Evolutionary conservation across 2,888 invertebrate species (phyloP), one percentile per base, ranked within the genome.

Genomic region (Chalcis sispes): DNA sequence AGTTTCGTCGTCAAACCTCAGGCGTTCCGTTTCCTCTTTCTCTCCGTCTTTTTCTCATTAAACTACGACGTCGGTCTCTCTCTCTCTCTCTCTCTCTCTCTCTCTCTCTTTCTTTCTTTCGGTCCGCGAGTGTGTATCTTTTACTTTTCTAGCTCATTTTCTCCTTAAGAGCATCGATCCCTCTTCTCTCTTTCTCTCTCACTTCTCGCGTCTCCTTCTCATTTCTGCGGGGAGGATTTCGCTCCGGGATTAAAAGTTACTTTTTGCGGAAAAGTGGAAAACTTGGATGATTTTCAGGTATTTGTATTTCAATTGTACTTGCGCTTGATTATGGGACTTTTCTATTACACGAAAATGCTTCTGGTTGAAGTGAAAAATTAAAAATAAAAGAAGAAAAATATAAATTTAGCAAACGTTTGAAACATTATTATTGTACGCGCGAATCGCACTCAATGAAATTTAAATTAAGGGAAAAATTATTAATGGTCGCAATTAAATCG

Each of bases 1-100:
- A 76, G 67, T 76, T 76, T 65, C 75, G 40, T 69, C 72, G 72
- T 58, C 77, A 69, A 77, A 77, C 48, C 73, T 67, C 65, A 36
- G 10, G 36, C 10, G 4, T 7, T 20, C 27, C 48, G 20, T 36
- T 10, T 36, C 10, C 40, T 46, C 50, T 46, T 29, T 7, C 25
- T 67, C 59, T 61, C 46, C 13, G 50, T 64, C 72, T 75, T 65
- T 75, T 64, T 70, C 74, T 75, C 69, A 75, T 75, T 70, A 69
- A 75, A 46, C 13, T 29, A 56, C 70, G 64, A 56, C 58, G 64
- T 29, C 18, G 23, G 32, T 76, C 72, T 61, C 69, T 50, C 56
- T 64, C 74, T 75, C 61, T 50, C 56, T 61, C 20, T 27, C 4
- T 8, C 27, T 50, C 46, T 18, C 46, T 15, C 56, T 61, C 73